phyloP scores from a whole-genome alignment of 2,797 vertebrate species.

The Helostoma temminkii region DNA sequence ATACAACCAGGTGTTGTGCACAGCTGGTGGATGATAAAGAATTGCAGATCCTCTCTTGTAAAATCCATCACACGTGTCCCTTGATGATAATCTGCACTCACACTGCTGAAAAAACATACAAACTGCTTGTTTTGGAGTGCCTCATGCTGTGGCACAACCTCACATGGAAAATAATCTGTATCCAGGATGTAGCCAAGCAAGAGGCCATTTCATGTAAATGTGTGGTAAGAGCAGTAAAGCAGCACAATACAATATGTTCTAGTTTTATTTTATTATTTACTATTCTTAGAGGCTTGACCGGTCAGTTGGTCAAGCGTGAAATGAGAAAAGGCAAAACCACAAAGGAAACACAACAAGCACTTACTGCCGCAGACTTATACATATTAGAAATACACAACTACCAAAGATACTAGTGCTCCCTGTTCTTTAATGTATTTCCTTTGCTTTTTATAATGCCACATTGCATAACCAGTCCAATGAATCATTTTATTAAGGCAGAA shows the following conservation, averaged over 20 bases:
- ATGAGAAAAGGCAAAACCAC: constrained; percentile 56
- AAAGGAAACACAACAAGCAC: constrained; percentile 50
- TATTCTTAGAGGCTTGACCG: constrained; percentile 10
- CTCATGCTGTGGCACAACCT: constrained; percentile 38
- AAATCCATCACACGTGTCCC: constrained; percentile 59
- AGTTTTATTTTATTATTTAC: constrained; percentile 49
- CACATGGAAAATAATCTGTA: constrained; percentile 39
- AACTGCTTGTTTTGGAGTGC: constrained; percentile 48
- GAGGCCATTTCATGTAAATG: constrained; percentile 36
- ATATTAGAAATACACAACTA: constrained; percentile 16
- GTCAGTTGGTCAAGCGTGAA: constrained; percentile 67
- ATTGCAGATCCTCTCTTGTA: constrained; percentile 46
- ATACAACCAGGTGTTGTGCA: constrained; percentile 64
- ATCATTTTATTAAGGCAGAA: constrained; percentile 30
- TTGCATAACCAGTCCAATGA: constrained; percentile 31
- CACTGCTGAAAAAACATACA: constrained; percentile 54
- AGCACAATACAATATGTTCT: constrained; percentile 18
- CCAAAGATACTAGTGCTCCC: neutral
- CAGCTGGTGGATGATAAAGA: constrained; percentile 69
- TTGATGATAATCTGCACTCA: constrained; percentile 50
- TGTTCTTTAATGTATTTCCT: constrained; percentile 31
- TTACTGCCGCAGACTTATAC: neutral
- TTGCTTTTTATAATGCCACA: constrained; percentile 22
- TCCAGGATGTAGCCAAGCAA: constrained; percentile 19
- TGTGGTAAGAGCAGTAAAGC: constrained; percentile 5